Evolutionary conservation across 2,113 vertebrate species (phyloP), one percentile per base, ranked within the genome.

Genomic region (Prolemur simus): DNA sequence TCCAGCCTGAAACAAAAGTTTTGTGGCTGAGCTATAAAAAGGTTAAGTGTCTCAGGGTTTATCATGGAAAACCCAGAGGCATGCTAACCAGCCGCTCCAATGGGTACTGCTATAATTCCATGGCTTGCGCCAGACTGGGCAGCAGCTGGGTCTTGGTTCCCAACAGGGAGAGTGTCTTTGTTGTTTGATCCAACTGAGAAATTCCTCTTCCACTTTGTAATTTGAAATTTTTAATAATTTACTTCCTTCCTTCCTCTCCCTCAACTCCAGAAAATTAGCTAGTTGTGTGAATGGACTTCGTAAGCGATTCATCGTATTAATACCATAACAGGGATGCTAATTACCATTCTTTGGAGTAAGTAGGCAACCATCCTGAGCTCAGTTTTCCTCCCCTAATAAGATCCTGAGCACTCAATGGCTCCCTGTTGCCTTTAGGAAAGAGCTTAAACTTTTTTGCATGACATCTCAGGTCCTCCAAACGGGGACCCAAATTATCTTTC

Each of bases 121-220:
- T 3, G 14, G 25, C 86, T 23, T 83, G 73, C 58, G 52, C 86
- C 95, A 97, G 97, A 95, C 93, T 78, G 91, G 94, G 93, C 88
- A 96, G 96, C 94, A 69, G 74, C 87, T 76, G 89, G 68, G 86
- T 91, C 96, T 87, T 96, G 84, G 58, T 96, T 98, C 97, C 96
- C 91, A 84, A 49, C 58, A 34, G 83, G 87, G 76, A 94, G 89
- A 97, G 88, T 91, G 73, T 84, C 96, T 96, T 96, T 81, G 78
- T 37, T 49, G 6, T 56, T 83, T 71, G 74, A 69, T 68, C 68
- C 64, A 45, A 27, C 0, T 12, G 85, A 87, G 81, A 96, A 96
- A 95, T 74, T 97, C 96, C 92, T 97, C 94, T 96, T 97, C 80
- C 39, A 94, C 93, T 95, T 97, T 93, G 87, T 76, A 85, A 84